These are phyloP conservation scores for Propithecus perrieri DNA, from an alignment of 2,797 vertebrate species.

Conservation along the genomic window DNA sequence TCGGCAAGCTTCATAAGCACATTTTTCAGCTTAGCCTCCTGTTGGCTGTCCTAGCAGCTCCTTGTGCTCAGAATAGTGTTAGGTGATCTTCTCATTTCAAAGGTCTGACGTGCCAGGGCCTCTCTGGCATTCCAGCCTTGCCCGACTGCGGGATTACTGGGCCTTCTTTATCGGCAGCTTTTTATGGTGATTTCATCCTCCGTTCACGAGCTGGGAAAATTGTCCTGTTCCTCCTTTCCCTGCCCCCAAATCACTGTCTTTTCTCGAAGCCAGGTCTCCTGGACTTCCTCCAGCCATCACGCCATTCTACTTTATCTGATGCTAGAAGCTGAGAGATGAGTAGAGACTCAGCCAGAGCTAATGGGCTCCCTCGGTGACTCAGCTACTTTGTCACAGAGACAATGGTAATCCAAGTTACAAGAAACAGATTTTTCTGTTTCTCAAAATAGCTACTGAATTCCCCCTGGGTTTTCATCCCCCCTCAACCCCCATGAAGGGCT, in stretches of 20 bases:
- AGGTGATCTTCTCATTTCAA: conserved; percentile 10
- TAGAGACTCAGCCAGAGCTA: background rate
- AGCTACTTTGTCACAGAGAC: conserved; percentile 21
- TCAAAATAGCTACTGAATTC: background rate
- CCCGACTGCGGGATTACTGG: conserved; percentile 31
- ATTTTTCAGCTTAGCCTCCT: conserved; percentile 22
- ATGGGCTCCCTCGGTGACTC: conserved; percentile 10
- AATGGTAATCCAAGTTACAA: background rate
- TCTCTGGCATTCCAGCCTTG: background rate
- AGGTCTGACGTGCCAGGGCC: background rate
- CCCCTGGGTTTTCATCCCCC: background rate
- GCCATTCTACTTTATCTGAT: background rate
- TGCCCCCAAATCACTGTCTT: background rate
- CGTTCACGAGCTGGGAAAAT: conserved; percentile 11
- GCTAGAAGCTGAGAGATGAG: background rate
- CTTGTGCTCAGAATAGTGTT: conserved; percentile 37
- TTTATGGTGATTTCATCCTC: conserved; percentile 48
- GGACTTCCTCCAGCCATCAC: background rate
- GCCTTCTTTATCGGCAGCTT: conserved; percentile 1
- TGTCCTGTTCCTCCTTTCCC: background rate
- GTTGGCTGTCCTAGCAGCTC: conserved; percentile 3
- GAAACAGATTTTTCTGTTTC: background rate
- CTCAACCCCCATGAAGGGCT: background rate
- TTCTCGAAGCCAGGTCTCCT: background rate
- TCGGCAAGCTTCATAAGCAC: conserved; percentile 32